A percentile compares a stretch with the other conserved stretches of the same genome.
phyloP scores from a whole-genome alignment of 2,888 invertebrate genomes.

The Laspeyria flexula region DNA sequence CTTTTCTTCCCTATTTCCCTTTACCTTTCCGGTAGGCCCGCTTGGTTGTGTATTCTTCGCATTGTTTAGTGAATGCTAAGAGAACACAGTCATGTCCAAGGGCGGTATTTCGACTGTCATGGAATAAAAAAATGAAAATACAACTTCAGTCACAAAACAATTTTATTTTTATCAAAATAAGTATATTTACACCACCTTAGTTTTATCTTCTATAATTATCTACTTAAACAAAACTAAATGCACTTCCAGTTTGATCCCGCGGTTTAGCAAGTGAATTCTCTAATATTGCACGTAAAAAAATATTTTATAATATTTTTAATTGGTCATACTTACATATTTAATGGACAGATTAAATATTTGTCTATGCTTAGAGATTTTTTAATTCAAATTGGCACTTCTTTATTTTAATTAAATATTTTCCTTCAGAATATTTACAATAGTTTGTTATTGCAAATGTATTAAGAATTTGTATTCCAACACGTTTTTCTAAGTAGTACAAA shows the following conservation, averaged over 20 bases:
- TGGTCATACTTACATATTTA: constrained; percentile 12
- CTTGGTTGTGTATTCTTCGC: no score
- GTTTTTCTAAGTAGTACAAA: no score
- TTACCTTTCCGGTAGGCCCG: no score
- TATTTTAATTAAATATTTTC: not conserved
- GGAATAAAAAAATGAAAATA: constrained; percentile 4
- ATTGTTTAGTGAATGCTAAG: no score
- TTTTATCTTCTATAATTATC: constrained; percentile 38
- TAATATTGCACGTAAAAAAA: constrained; percentile 48
- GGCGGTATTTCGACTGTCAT: not conserved
- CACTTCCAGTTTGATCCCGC: constrained; percentile 65
- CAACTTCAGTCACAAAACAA: constrained; percentile 56
- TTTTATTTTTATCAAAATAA: constrained; percentile 61
- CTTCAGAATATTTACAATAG: not conserved
- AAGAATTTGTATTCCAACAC: no score
- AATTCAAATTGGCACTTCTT: not conserved
- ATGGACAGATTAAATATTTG: constrained; percentile 13
- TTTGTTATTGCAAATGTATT: no score
- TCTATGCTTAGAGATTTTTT: not conserved
- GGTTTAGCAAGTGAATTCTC: constrained; percentile 35
- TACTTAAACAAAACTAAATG: constrained; percentile 68
- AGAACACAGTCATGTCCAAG: no score
- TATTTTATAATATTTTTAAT: constrained; percentile 4
- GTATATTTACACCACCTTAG: constrained; percentile 70
- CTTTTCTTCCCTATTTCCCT: no score